Conservation (phyloP, 2,113 vertebrate genomes). For the Crotalus helleri region DNA sequence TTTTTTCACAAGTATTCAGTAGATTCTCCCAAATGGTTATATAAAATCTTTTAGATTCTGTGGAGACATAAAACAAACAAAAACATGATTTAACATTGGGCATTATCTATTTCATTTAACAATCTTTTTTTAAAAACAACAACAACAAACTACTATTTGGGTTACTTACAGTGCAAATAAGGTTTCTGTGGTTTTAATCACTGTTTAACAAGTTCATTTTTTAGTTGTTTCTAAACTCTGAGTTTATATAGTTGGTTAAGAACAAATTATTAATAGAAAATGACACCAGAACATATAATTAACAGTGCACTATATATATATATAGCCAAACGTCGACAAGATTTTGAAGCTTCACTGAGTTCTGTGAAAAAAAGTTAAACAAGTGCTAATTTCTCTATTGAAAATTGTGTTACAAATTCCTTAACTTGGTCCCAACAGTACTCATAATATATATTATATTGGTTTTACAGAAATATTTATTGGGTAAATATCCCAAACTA, state of each 20-base stretch:
- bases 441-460: background rate
- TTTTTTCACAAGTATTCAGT: background rate
- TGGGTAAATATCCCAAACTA: background rate
- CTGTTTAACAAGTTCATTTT: background rate
- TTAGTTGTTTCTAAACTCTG: background rate
- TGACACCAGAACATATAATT: background rate
- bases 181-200: background rate
- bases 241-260: background rate
- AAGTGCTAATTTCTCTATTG: background rate
- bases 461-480: background rate
- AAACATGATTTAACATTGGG: background rate
- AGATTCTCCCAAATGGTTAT: constrained; percentile 1
- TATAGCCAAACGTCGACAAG: background rate
- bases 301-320: background rate
- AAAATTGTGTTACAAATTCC: background rate
- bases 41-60: background rate
- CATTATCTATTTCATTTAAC: background rate
- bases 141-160: background rate
- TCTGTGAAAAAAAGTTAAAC: background rate
- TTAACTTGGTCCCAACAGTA: background rate
- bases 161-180: background rate
- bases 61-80: constrained; percentile 12
- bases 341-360: background rate
- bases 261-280: background rate
- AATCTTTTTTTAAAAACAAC: background rate